phyloP scores from a whole-genome alignment of 2,888 invertebrate genomes.

The Norana najaformis region DNA sequence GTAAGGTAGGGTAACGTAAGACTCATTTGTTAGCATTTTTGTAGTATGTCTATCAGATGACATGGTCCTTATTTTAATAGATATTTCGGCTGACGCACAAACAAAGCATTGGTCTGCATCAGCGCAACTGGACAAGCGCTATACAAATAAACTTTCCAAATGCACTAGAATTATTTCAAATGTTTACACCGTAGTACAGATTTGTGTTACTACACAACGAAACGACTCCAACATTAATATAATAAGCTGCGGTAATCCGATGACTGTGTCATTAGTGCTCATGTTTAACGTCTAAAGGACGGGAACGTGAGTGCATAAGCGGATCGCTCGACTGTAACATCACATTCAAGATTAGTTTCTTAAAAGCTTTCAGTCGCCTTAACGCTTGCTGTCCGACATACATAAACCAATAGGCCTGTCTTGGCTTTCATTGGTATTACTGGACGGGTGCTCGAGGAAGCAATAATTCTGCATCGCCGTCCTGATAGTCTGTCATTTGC shows the following conservation, averaged over 20 bases:
- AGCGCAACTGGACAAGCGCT: too few relatives aligned
- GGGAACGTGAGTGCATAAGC: too few relatives aligned
- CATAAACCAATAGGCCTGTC: neutral
- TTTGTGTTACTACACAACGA: neutral
- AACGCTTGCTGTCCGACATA: neutral
- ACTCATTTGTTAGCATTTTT: too few relatives aligned
- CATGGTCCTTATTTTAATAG: too few relatives aligned
- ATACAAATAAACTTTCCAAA: too few relatives aligned
- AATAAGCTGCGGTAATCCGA: too few relatives aligned
- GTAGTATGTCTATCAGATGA: too few relatives aligned
- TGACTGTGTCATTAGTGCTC: too few relatives aligned
- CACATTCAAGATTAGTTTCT: neutral
- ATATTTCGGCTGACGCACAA: too few relatives aligned
- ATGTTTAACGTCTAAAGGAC: neutral
- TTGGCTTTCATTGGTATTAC: neutral
- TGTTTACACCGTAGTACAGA: neutral
- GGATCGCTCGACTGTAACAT: conserved; percentile 13
- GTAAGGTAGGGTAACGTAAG: too few relatives aligned
- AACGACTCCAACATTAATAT: too few relatives aligned
- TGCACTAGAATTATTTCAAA: neutral
- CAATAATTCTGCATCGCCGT: conserved; percentile 13
- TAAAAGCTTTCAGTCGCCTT: neutral
- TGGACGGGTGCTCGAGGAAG: neutral
- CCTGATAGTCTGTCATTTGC: conserved; percentile 7
- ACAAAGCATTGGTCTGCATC: too few relatives aligned